A percentile compares a stretch with the other conserved stretches of the same genome.
These are phyloP conservation scores for Cryptomyrus ogoouensis DNA, from an alignment of 2,113 vertebrate genomes.

Conservation along the genomic window DNA sequence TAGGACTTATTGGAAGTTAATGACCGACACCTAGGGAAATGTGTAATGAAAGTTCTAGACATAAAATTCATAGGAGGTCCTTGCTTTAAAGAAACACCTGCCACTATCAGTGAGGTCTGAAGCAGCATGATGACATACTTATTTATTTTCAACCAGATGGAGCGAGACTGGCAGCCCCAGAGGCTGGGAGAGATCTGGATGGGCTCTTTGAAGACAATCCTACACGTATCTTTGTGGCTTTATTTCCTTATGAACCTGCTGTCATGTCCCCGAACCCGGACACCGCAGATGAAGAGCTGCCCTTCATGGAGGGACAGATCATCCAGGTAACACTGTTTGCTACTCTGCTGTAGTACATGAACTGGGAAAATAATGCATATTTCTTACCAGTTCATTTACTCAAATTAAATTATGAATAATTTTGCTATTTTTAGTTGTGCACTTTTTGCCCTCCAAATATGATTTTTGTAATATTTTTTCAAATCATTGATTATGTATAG, in stretches of 20 bases:
- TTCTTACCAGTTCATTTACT: not conserved
- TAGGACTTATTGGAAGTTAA: slow-evolving; percentile 52
- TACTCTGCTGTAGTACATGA: not conserved
- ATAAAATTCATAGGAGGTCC: not conserved
- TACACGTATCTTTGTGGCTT: slow-evolving; percentile 79
- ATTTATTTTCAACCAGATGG: slow-evolving; percentile 58
- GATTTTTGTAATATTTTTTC: not conserved
- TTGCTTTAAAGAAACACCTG: not conserved
- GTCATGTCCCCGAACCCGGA: slow-evolving; percentile 92
- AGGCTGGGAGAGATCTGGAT: slow-evolving; percentile 47
- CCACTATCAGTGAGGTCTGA: slow-evolving; percentile 34
- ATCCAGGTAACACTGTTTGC: slow-evolving; percentile 69
- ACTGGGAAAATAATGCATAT: not conserved
- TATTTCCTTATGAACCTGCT: slow-evolving; percentile 87
- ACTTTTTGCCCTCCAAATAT: not conserved
- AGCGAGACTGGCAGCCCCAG: slow-evolving; percentile 46
- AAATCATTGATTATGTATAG: not conserved
- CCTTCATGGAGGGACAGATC: slow-evolving; percentile 86
- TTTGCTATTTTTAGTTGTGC: not conserved
- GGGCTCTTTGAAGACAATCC: slow-evolving; percentile 37
- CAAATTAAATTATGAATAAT: not conserved
- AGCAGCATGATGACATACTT: slow-evolving; percentile 45
- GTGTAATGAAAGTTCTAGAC: slow-evolving; percentile 43
- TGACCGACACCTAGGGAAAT: slow-evolving; percentile 54
- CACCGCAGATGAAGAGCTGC: slow-evolving; percentile 84